Evolutionary conservation across 2,888 invertebrate genomes (phyloP), one percentile per base, ranked within the genome.

Genomic region (Epinotia ramella): DNA sequence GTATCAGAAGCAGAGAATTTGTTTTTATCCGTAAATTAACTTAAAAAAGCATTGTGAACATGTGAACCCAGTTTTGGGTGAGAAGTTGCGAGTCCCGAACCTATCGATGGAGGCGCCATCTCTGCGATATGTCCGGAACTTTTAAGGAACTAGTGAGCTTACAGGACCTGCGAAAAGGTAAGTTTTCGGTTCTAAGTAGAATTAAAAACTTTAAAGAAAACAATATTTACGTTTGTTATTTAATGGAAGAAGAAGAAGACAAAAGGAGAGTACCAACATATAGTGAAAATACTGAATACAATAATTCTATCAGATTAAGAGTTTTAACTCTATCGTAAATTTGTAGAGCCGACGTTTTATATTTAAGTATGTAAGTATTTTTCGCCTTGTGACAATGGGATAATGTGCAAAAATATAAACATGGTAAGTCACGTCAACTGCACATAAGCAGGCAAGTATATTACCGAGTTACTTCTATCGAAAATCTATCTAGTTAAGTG

Each of bases 31-130:
- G 6, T 33, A 33, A 40, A 49, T 4, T 49, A 49, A 16, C 16
- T 49, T 13, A 44, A 4, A 44, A 44, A 44, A 5, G 3, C 18
- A 44, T 11, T 1, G 44, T 20, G 33, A 33, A 13, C 3, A 5
- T 1, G 44, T 20, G 33, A 33, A 13, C 3, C n/a, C 24, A 56
- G 24, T 56, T 20, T 16, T 12, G 18, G 3, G 3, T 24, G 3
- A 46, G 24, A 59, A 59, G 7, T 46, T 65, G 3, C 3, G 24
- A 20, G 16, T 53, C 56, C 33, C 7, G 6, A 49, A 49, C 24
- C 16, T 71, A 70, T 68, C 69, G 40, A 4, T n/a, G 72, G 80
- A 79, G 83, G 81, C 86, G 87, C 86, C 87, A 87, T 87, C 87
- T 87, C 77, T 84, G 80, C 33, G 11, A 77, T 71, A 33, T 20